Evolutionary conservation across 2,888 invertebrate species (phyloP).

Genomic region (Amiota minor): DNA sequence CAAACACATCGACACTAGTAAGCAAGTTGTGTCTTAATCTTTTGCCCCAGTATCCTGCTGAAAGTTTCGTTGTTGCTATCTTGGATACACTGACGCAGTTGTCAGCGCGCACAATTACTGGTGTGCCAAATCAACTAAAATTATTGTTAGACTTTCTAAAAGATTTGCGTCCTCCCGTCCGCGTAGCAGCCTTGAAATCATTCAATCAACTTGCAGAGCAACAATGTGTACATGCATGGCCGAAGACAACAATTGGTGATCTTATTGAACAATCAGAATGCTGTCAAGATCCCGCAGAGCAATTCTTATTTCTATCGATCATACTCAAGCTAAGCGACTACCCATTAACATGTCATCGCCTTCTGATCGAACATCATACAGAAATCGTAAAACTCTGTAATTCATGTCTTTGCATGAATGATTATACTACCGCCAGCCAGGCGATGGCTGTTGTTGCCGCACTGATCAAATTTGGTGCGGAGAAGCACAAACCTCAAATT

Average conservation of each 20-base stretch:
- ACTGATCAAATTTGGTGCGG: slow-evolving; percentile 59
- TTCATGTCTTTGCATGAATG: slow-evolving; percentile 70
- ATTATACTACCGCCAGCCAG: slow-evolving; percentile 70
- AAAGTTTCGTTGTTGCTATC: slow-evolving; percentile 86
- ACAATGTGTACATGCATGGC: slow-evolving; percentile 85
- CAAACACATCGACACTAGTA: slow-evolving; percentile 79
- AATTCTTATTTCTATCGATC: slow-evolving; percentile 70
- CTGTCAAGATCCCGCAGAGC: slow-evolving; percentile 70
- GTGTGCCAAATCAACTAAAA: slow-evolving; percentile 88
- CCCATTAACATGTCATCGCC: slow-evolving; percentile 70
- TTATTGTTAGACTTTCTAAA: slow-evolving; percentile 81
- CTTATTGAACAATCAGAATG: slow-evolving; percentile 68
- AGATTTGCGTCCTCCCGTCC: slow-evolving; percentile 82
- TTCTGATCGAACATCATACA: slow-evolving; percentile 68
- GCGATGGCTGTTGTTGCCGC: slow-evolving; percentile 71
- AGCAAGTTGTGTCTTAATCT: slow-evolving; percentile 83
- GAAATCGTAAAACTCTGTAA: slow-evolving; percentile 69
- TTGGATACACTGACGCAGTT: slow-evolving; percentile 90
- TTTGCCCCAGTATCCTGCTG: slow-evolving; percentile 84
- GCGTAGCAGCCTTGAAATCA: slow-evolving; percentile 80
- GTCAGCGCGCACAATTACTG: slow-evolving; percentile 89
- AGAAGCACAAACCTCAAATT: slow-evolving; percentile 51
- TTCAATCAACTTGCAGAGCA: slow-evolving; percentile 81
- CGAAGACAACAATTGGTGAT: slow-evolving; percentile 75
- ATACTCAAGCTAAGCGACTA: slow-evolving; percentile 71